Evolutionary conservation across 92 coral and sea anemone species (phyloP).

Genomic region (Heliopora coerulea): DNA sequence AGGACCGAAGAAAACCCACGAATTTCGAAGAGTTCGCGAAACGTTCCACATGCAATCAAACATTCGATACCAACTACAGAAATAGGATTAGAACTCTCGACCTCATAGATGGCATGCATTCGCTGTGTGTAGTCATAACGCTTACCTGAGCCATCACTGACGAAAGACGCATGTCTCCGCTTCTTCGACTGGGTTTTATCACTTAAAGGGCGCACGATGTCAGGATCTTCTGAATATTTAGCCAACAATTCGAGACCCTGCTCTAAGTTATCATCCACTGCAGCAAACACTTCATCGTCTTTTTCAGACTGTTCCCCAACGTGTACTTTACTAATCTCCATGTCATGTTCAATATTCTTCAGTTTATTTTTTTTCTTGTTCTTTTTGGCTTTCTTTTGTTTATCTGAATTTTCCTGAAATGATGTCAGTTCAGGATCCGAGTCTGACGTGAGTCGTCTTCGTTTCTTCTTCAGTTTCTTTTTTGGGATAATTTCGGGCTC

Average conservation of each 20-base stretch:
- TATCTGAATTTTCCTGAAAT: slow-evolving; percentile 50
- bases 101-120: too few species aligned
- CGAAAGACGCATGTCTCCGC: slow-evolving; percentile 7
- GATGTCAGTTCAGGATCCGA: slow-evolving; percentile 20
- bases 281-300: slow-evolving; percentile 49
- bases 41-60: too few species aligned
- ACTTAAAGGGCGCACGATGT: background rate
- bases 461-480: slow-evolving; percentile 21
- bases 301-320: slow-evolving; percentile 42
- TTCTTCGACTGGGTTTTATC: slow-evolving; percentile 6
- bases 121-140: background rate
- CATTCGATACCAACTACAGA: too few species aligned
- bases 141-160: background rate
- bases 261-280: slow-evolving; percentile 40
- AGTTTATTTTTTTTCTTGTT: slow-evolving; percentile 47
- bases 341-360: slow-evolving; percentile 53
- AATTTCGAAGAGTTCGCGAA: too few species aligned
- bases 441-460: slow-evolving; percentile 20
- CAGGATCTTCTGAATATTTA: background rate
- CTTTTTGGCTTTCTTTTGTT: slow-evolving; percentile 66
- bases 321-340: slow-evolving; percentile 17
- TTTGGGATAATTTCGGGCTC: slow-evolving; percentile 14
- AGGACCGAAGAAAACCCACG: too few species aligned
- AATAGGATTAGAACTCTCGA: too few species aligned
- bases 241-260: slow-evolving; percentile 82